phyloP scores from a whole-genome alignment of 1,140 invertebrate species.

The Pseudomyrmex flavicornis region DNA sequence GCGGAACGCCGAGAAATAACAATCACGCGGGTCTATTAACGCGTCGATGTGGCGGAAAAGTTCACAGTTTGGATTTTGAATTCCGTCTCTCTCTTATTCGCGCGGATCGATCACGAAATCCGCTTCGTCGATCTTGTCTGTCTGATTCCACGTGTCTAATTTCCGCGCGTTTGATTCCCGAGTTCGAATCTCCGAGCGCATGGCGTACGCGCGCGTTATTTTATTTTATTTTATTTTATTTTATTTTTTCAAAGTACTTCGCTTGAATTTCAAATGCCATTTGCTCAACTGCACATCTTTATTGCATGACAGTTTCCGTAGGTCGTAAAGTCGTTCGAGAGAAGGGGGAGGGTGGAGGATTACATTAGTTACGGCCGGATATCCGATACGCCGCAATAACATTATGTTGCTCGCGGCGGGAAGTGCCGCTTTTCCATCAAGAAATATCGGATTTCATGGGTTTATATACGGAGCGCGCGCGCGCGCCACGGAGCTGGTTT shows the following conservation, averaged over 20 bases:
- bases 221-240: too few relatives aligned
- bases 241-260: neutral
- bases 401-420: constrained; percentile 45
- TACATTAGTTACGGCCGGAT: constrained; percentile 63
- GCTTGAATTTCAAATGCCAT: constrained; percentile 64
- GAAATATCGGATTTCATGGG: constrained; percentile 51
- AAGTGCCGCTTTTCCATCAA: constrained; percentile 58
- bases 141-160: constrained; percentile 1
- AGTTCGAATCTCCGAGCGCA: too few relatives aligned
- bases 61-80: neutral
- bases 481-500: neutral
- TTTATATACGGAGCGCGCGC: constrained; percentile 22
- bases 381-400: constrained; percentile 58
- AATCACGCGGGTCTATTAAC: constrained; percentile 45
- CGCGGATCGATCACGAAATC: neutral
- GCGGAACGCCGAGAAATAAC: constrained; percentile 39
- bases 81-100: neutral
- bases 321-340: constrained; percentile 64
- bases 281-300: constrained; percentile 67
- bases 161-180: neutral
- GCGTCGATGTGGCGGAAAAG: constrained; percentile 5
- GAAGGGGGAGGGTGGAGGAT: neutral
- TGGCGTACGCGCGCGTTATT: too few relatives aligned
- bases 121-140: neutral
- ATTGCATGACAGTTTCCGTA: constrained; percentile 68